Percentiles rank a stretch among this genome's conserved stretches.
Conservation (phyloP, 2,888 invertebrate species). For the Punctoribates punctum region DNA sequence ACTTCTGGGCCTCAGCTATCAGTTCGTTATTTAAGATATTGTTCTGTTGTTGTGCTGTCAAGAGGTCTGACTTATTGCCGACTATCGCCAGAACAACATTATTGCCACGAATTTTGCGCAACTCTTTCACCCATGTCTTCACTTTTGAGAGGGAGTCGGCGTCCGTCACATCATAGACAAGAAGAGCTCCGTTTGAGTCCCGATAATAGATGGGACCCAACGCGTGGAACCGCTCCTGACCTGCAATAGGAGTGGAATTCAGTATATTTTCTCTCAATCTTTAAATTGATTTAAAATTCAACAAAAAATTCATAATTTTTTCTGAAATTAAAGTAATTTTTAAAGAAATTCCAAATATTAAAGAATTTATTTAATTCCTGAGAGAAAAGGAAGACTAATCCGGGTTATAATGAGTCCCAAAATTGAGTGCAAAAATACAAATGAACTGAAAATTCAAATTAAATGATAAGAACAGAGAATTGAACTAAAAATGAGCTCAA, state of each 20-base stretch:
- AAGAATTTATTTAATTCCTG: too few relatives aligned
- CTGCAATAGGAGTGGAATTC: conserved; percentile 53
- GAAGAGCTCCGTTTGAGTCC: conserved; percentile 92
- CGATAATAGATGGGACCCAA: conserved; percentile 68
- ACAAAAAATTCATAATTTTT: too few relatives aligned
- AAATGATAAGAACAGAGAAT: too few relatives aligned
- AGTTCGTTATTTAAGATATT: conserved; percentile 74
- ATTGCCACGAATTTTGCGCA: conserved; percentile 89
- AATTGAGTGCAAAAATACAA: too few relatives aligned
- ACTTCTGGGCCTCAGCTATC: conserved; percentile 39
- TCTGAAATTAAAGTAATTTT: too few relatives aligned
- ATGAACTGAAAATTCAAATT: too few relatives aligned
- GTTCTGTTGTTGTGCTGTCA: conserved; percentile 62
- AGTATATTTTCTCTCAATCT: too few relatives aligned
- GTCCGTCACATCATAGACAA: conserved; percentile 97
- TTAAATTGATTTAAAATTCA: too few relatives aligned
- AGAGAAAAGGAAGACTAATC: too few relatives aligned
- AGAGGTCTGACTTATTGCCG: conserved; percentile 92
- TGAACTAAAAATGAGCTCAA: too few relatives aligned
- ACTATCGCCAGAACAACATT: conserved; percentile 88
- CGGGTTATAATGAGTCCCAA: too few relatives aligned
- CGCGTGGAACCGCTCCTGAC: conserved; percentile 95
- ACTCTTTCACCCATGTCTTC: conserved; percentile 89
- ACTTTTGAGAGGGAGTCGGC: conserved; percentile 93
- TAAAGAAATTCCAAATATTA: too few relatives aligned